Base-by-base conservation (phyloP, 2,888 invertebrate species). In the Pogonocherus hispidulus region DNA sequence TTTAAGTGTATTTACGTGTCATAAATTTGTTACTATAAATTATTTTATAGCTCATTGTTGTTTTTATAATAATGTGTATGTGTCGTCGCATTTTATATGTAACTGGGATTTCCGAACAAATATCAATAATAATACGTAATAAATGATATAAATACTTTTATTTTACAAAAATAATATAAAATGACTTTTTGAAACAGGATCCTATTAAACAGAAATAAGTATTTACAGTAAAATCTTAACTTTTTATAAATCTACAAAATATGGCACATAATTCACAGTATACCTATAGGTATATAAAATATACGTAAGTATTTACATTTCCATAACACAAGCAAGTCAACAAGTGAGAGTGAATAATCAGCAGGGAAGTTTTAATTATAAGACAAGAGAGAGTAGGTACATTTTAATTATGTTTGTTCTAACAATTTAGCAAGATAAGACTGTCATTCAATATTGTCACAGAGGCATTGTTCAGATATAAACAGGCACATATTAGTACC, bases 151-250 rank as follows among this genome's bases (percentile, higher is more conserved):
- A 54, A 35, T 62, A 27, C 35, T 59, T 49, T 62, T 54, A 54
- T 54, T 49, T 69, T 69, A 69, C 16, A 69, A 68, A 69, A 69
- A 63, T 67, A 14, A 14, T 67, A 67, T 20, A 52, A 62, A 67
- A 52, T 60, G 37, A 27, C 8, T 32, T 11, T 6, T 32, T 35
- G 54, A 59, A 47, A 69, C 66, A 66, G 66, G 69, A 60, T 60
- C 60, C 59, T 47, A 19, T 59, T 47, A 47, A 44, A 57, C 46
- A 27, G 14, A 41, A 46, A 14, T 49, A 59, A 11, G 3, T 46
- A 59, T 47, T 35, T 59, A 59, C 59, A 59, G 32, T 35, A 20
- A 14, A 47, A 59, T n/a, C 9, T 57, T 41, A 44, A 22, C 44
- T 14, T 3, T 11, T 52, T n/a, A 14, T 14, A 23, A 3, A 18